Evolutionary conservation across 2,888 invertebrate genomes (phyloP).

Genomic region (Ophion obscuratus): DNA sequence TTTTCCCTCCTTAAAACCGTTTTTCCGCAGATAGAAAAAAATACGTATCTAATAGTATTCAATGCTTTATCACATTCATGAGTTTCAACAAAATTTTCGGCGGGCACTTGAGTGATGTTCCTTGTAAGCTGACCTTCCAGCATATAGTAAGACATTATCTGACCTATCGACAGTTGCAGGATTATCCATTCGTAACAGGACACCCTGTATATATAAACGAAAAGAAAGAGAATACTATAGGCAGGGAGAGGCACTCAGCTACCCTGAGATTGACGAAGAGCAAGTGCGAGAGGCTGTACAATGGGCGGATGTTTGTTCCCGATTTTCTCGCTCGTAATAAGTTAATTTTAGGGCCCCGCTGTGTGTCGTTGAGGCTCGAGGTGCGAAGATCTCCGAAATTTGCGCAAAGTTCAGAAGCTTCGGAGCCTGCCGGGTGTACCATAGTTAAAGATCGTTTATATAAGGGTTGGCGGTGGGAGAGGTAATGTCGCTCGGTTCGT

Average conservation of each 20-base stretch:
- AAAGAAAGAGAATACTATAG: background rate
- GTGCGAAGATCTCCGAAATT: constrained; percentile 1
- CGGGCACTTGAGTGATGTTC: too few species aligned
- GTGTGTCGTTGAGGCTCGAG: background rate
- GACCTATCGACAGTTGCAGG: too few species aligned
- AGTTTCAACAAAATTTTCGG: too few species aligned
- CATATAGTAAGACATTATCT: too few species aligned
- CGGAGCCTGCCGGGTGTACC: background rate
- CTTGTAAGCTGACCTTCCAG: too few species aligned
- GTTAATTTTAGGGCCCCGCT: constrained; percentile 13
- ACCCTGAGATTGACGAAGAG: background rate
- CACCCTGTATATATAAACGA: too few species aligned
- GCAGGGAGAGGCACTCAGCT: background rate
- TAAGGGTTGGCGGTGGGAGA: constrained; percentile 4
- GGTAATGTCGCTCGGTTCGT: constrained; percentile 44
- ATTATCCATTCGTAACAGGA: too few species aligned
- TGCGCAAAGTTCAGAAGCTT: constrained; percentile 25
- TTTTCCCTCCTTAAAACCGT: too few species aligned
- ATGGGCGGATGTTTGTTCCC: background rate
- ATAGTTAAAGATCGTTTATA: constrained; percentile 37
- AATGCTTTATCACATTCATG: too few species aligned
- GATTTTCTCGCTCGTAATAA: constrained; percentile 21
- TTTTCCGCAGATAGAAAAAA: too few species aligned
- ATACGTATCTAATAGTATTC: too few species aligned
- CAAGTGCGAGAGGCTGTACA: background rate